Conservation (phyloP, 2,113 vertebrate species). For the Athene cunicularia region DNA sequence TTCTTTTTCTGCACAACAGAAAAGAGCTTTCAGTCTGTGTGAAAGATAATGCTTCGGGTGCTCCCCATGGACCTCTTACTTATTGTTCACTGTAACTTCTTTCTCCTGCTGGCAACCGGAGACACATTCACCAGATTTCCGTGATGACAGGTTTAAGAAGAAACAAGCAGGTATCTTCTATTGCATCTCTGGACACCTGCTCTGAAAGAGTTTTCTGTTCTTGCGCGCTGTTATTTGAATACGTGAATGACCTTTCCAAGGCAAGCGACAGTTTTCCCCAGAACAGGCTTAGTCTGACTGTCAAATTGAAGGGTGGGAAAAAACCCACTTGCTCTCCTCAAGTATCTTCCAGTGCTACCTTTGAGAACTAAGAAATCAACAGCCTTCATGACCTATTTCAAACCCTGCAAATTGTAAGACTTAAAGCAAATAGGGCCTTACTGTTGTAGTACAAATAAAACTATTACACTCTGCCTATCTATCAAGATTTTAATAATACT, state of each 20-base stretch:
- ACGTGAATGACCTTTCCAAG: neutral
- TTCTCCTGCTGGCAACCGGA: conserved; percentile 1
- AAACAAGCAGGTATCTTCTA: neutral
- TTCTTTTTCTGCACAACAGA: neutral
- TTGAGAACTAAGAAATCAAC: neutral
- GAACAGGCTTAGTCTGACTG: neutral
- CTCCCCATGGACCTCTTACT: neutral
- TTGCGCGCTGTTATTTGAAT: neutral
- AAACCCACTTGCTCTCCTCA: neutral
- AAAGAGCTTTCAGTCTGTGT: neutral
- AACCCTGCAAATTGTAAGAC: neutral
- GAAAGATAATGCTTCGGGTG: neutral
- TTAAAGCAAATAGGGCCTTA: neutral
- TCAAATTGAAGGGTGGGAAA: neutral
- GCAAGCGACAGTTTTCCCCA: neutral
- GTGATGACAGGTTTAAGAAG: neutral
- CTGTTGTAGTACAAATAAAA: neutral
- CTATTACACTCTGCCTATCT: neutral
- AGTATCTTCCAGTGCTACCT: neutral
- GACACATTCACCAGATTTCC: neutral
- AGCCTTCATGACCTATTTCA: neutral
- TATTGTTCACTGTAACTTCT: conserved; percentile 14
- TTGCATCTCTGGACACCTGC: conserved; percentile 10
- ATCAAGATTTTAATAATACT: neutral
- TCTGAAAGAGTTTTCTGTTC: conserved; percentile 22